Percentiles rank a stretch among this genome's conserved stretches.
Conservation (phyloP, 2,113 vertebrate genomes). For the Cephalopterus ornatus region DNA sequence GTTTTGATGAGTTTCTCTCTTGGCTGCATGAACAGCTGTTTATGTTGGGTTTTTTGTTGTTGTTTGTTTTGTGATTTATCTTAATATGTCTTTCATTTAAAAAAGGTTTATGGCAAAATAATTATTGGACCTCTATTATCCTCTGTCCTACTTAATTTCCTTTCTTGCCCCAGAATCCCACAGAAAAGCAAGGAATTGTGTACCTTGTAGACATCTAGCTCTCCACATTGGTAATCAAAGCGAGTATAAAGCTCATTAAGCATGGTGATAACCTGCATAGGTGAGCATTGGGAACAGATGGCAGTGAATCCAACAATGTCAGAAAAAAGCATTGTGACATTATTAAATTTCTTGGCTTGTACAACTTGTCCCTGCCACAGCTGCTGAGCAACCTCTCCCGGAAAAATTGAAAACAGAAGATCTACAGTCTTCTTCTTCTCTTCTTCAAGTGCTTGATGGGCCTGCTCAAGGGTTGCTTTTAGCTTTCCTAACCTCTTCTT, state of each 20-base stretch:
- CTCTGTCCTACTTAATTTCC: neutral
- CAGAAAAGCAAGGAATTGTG: neutral
- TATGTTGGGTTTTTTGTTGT: neutral
- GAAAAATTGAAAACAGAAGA: slow-evolving; percentile 95
- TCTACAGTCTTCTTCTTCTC: slow-evolving; percentile 97
- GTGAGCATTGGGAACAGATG: slow-evolving; percentile 91
- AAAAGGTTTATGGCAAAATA: neutral
- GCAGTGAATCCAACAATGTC: slow-evolving; percentile 98
- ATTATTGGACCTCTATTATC: neutral
- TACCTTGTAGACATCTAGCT: slow-evolving; percentile 97
- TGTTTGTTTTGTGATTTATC: neutral
- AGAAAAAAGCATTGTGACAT: slow-evolving; percentile 96
- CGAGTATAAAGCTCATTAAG: slow-evolving; percentile 94
- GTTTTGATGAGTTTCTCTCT: neutral
- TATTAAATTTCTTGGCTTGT: slow-evolving; percentile 92
- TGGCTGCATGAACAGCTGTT: neutral
- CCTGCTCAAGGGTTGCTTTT: slow-evolving; percentile 91
- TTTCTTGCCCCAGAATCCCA: neutral
- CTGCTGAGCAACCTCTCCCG: slow-evolving; percentile 91
- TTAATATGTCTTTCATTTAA: neutral
- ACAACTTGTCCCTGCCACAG: slow-evolving; percentile 95
- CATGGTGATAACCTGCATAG: slow-evolving; percentile 99
- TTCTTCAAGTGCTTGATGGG: slow-evolving; percentile 93
- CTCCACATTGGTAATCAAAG: slow-evolving; percentile 93
- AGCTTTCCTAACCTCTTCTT: slow-evolving; percentile 96